Base-by-base conservation (phyloP, 2,888 invertebrate species). In the Synergus gifuensis region DNA sequence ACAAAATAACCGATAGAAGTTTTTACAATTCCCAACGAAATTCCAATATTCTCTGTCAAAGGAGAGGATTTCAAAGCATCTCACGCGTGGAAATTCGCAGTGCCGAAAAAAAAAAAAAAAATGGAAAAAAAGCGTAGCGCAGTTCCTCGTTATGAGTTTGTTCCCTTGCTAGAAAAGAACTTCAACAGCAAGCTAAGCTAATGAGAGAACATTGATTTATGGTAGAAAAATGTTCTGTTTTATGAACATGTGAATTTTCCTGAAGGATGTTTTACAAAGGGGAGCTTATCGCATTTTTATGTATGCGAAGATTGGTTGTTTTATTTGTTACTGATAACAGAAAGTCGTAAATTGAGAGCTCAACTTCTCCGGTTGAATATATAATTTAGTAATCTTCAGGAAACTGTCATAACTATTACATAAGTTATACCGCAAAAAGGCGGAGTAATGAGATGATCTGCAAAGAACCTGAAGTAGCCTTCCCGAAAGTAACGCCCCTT, bases 21-120 rank as follows among this genome's bases (percentile, higher is more conserved):
- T 42, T 46, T 46, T 67, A 44, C 42, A 67, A 44, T 67, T n/a
- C 16, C 42, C 40, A 18, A 67, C 67, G 18, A 67, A 67, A 67
- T 22, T 63, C 5, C 63, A 63, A 63, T 63, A 63, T 63, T 28
- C 36, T 36, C 36, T 36, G 63, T 63, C 16, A 63, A 63, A 63
- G 36, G 36, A 63, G 14, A 63, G 63, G 36, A 63, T 63, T 63
- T 63, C 14, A 63, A 63, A 36, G 63, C 36, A 63, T 40, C 63
- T 63, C 63, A 22, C 28, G 40, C 63, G 28, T 63, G 63, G 28
- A 28, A 63, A 63, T 46, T 67, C 67, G 67, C 18, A 67, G 44
- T 67, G 2, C 46, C 40, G 2, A 18, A 12, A 54, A 67, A 67
- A 67, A 44, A 44, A 67, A 46, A 42, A 44, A 22, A 44, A 46